phyloP scores from a whole-genome alignment of 1,140 invertebrate genomes.

The Neotoxoptera formosana region DNA sequence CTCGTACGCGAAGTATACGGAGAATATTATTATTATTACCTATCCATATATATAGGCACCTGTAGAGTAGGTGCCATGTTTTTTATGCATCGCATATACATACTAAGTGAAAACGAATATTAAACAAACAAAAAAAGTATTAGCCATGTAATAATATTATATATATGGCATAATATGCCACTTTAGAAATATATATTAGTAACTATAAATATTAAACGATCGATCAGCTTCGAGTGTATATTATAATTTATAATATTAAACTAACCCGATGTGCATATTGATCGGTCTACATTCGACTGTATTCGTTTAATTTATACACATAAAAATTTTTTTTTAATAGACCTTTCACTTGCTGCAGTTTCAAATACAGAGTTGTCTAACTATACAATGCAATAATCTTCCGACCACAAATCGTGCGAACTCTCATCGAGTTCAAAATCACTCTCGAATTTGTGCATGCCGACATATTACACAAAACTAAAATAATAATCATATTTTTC shows the following conservation, averaged over 20 bases:
- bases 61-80: not conserved
- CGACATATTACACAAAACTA: not conserved
- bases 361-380: not conserved
- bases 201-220: slow-evolving; percentile 21
- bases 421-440: not conserved
- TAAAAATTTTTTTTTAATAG: not conserved
- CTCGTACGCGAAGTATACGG: not conserved
- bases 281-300: not conserved
- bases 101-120: slow-evolving; percentile 19
- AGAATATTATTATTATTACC: slow-evolving; percentile 8
- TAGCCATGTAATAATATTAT: slow-evolving; percentile 5
- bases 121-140: slow-evolving; percentile 49
- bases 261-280: not conserved
- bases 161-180: not conserved
- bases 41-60: not conserved
- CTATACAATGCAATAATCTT: not conserved
- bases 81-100: not conserved
- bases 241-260: not conserved
- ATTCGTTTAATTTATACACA: slow-evolving; percentile 9
- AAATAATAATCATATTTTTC: not conserved
- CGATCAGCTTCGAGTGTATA: not conserved
- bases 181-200: not conserved
- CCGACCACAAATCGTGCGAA: not conserved
- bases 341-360: not conserved
- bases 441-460: not conserved